Evolutionary conservation across 1,140 invertebrate species (phyloP).

Genomic region (Drosophila erecta): DNA sequence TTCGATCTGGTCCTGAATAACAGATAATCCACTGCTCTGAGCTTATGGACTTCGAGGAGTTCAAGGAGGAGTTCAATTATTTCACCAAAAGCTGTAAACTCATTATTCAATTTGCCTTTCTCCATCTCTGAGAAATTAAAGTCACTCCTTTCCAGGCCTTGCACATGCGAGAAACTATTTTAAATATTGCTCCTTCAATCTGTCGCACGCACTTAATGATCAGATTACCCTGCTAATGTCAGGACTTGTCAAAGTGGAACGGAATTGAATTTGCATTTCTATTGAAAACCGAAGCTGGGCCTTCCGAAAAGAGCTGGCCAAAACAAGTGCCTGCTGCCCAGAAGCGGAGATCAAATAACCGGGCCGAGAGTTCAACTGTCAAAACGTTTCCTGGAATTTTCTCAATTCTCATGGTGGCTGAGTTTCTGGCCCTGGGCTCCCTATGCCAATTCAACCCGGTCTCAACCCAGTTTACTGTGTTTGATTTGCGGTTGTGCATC

Average conservation of each 20-base stretch:
- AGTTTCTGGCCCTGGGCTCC: neutral
- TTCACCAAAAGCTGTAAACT: no score
- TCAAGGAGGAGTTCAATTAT: neutral
- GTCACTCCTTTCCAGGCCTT: neutral
- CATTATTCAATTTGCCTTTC: neutral
- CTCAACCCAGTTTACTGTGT: slow-evolving; percentile 49
- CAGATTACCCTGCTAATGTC: slow-evolving; percentile 10
- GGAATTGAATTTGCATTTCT: slow-evolving; percentile 31
- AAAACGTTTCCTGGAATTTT: slow-evolving; percentile 34
- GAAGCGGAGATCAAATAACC: slow-evolving; percentile 27
- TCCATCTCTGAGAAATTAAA: neutral
- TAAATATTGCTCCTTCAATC: slow-evolving; percentile 3
- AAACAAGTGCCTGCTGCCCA: slow-evolving; percentile 30
- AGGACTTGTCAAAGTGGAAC: slow-evolving; percentile 5
- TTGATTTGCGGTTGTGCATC: slow-evolving; percentile 81
- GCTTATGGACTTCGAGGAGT: neutral
- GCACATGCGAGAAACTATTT: neutral
- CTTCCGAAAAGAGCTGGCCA: neutral
- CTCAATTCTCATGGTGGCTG: slow-evolving; percentile 21
- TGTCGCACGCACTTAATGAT: slow-evolving; percentile 2
- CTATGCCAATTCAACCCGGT: neutral
- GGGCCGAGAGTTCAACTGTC: slow-evolving; percentile 22
- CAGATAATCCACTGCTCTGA: neutral
- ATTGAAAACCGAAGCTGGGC: slow-evolving; percentile 22
- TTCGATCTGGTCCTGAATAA: neutral